Base-by-base conservation (phyloP, 2,797 vertebrate species). In the Benthosema pterotum region DNA sequence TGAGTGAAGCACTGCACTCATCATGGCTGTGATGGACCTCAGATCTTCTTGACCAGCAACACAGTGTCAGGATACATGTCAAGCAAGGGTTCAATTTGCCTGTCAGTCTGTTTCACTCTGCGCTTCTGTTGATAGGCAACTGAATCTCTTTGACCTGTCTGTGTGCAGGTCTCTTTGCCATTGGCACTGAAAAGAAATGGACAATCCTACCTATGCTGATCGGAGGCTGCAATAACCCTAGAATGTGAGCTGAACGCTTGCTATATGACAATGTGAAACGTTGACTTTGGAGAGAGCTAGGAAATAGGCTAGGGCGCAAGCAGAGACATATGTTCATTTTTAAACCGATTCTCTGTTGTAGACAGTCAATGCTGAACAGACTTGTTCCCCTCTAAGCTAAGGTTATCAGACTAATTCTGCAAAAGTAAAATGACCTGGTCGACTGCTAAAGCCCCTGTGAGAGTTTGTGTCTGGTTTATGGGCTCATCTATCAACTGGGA, bases 331-430 rank as follows among this genome's bases (percentile, higher is more conserved):
- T 69, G 77, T 70, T 80, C 48, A 45, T 59, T 17, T 74, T 59
- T 77, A 78, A 85, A 85, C 66, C 0, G 50, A 71, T 80, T 75
- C 28, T 70, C 49, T 17, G 69, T 45, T 0, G 19, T 48, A 78
- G 58, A 67, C 77, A 71, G 70, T 57, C 66, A 66, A 57, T 56
- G 74, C 60, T 56, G 61, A 78, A 67, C 60, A 60, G 49, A 54
- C 56, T 52, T 60, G 65, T 43, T 71, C 64, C 63, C 65, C 61
- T 69, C 54, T 49, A 64, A 74, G 81, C 69, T 86, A 83, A 87
- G 77, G 77, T 82, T 81, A 85, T 88, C 83, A 88, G 84, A 89
- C 78, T 87, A 86, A 87, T 86, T 80, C 85, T 88, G 74, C 78
- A 78, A 74, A 80, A 82, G 87, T 74, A 79, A 84, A 87, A 89